These are phyloP conservation scores for Narcine bancroftii DNA, from an alignment of 2,113 vertebrate species.

Conservation along the genomic window DNA sequence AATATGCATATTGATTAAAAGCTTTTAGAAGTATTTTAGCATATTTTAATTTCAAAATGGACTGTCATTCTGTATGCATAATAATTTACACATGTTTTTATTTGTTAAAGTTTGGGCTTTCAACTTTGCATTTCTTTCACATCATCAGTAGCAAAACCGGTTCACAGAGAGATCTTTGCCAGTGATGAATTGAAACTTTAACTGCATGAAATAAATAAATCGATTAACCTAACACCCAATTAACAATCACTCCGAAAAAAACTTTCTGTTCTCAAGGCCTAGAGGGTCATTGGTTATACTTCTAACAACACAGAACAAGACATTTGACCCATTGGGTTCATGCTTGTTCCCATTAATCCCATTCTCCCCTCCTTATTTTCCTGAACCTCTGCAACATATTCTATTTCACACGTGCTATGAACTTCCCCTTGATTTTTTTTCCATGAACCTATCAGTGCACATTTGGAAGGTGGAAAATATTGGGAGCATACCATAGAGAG, in stretches of 20 bases:
- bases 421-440: no score
- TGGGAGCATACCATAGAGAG: no score
- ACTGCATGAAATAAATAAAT: not conserved
- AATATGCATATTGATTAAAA: not conserved
- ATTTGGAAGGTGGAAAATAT: no score
- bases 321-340: no score
- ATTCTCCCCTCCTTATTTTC: no score
- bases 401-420: no score
- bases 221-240: not conserved
- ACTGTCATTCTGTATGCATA: not conserved
- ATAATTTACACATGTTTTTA: not conserved
- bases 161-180: not conserved
- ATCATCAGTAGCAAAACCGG: not conserved
- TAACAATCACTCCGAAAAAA: not conserved
- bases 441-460: no score
- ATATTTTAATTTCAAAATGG: not conserved
- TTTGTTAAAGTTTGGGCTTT: conserved; percentile 1
- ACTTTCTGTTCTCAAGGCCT: no score
- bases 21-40: not conserved
- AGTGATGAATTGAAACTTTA: not conserved
- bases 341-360: no score
- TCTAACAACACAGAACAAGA: no score
- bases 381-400: no score
- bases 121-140: not conserved
- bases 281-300: no score